Percentiles rank a stretch among this genome's conserved stretches.
These are phyloP conservation scores for Diplazon laetatorius DNA, from an alignment of 2,888 invertebrate species.

Conservation along the genomic window DNA sequence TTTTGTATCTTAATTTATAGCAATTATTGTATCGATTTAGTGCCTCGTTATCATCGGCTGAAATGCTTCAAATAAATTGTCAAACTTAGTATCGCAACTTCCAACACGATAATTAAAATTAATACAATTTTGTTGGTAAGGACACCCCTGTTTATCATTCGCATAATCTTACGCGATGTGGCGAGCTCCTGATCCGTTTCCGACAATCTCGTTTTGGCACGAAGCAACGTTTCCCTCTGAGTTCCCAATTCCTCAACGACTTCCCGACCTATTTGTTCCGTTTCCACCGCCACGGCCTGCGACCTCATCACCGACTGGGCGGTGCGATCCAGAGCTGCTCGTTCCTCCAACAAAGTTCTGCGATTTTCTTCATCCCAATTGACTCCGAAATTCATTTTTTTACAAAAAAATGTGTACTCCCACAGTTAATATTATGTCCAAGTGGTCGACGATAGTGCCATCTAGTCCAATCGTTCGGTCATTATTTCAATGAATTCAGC, in stretches of 20 bases:
- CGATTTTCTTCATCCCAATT: constrained; percentile 85
- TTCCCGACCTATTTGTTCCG: constrained; percentile 90
- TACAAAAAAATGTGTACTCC: background rate
- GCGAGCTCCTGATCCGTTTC: constrained; percentile 89
- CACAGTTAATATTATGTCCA: background rate
- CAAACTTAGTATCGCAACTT: constrained; percentile 86
- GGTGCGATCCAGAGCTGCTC: constrained; percentile 85
- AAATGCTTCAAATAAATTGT: constrained; percentile 87
- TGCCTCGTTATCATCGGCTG: constrained; percentile 68
- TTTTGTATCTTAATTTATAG: constrained; percentile 8
- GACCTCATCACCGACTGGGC: constrained; percentile 87
- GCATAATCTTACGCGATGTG: constrained; percentile 86
- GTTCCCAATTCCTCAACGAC: constrained; percentile 90
- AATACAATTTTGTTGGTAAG: constrained; percentile 90
- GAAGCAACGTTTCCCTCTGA: constrained; percentile 89
- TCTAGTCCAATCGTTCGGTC: constrained; percentile 50
- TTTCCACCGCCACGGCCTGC: constrained; percentile 90
- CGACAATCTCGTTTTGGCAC: constrained; percentile 87
- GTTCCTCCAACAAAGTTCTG: constrained; percentile 84
- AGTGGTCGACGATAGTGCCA: background rate
- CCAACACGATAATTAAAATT: constrained; percentile 89
- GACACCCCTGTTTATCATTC: constrained; percentile 87
- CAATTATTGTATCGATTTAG: background rate
- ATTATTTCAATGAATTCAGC: constrained; percentile 69
- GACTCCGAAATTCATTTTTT: constrained; percentile 75